Conservation (phyloP, 2,113 vertebrate species). For the Prochilodus magdalenae region DNA sequence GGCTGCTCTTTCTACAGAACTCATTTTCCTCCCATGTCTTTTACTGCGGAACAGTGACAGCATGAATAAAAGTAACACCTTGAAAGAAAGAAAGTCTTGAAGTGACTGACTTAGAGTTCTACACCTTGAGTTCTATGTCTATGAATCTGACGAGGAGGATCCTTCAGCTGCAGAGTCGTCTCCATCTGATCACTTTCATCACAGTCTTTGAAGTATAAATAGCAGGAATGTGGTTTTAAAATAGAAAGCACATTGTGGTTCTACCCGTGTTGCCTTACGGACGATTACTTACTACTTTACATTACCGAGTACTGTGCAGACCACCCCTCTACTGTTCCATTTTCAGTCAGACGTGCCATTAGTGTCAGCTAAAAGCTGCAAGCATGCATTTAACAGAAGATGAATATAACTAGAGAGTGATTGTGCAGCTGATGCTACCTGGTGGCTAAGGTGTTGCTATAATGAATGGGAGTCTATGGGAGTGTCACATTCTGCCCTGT, state of each 20-base stretch:
- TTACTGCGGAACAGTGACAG: background rate
- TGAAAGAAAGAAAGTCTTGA: background rate
- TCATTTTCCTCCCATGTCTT: background rate
- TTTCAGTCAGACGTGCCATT: too few relatives aligned
- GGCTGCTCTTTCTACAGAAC: background rate
- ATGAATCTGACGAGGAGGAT: background rate
- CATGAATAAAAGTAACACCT: background rate
- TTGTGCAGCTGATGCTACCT: too few relatives aligned
- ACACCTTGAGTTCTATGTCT: background rate
- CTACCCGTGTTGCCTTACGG: background rate
- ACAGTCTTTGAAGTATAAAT: background rate
- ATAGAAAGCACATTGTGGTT: background rate
- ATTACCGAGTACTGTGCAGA: too few relatives aligned
- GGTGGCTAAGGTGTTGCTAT: too few relatives aligned
- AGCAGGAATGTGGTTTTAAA: background rate
- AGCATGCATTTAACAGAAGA: too few relatives aligned
- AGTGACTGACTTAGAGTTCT: background rate
- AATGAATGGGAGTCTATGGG: too few relatives aligned
- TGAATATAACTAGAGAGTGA: too few relatives aligned
- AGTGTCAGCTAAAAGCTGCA: too few relatives aligned
- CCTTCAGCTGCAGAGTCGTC: background rate
- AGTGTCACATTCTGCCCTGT: too few relatives aligned
- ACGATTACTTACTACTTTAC: too few relatives aligned
- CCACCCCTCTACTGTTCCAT: too few relatives aligned
- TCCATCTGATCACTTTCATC: background rate